These are phyloP conservation scores for Poeciliopsis turrubarensis DNA, from an alignment of 2,113 vertebrate genomes.

Conservation along the genomic window DNA sequence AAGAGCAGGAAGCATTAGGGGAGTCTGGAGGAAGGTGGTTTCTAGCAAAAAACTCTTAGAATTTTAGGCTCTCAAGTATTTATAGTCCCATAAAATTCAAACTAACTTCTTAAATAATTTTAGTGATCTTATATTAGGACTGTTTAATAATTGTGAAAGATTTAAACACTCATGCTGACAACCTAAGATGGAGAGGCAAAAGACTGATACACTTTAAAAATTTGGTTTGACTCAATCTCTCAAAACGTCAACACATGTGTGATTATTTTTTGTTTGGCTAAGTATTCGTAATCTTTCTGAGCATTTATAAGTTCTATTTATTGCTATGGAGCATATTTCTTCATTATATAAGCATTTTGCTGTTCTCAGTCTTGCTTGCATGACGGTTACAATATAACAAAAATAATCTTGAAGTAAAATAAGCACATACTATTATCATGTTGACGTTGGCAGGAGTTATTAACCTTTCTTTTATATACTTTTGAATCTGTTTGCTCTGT, in stretches of 20 bases:
- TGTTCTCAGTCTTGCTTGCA: neutral
- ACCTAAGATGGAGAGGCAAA: too few relatives aligned
- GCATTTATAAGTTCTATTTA: neutral
- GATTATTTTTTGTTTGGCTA: neutral
- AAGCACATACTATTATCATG: neutral
- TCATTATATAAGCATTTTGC: neutral
- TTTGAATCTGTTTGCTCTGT: neutral
- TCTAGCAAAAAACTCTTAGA: too few relatives aligned
- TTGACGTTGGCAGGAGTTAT: neutral
- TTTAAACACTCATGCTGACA: too few relatives aligned
- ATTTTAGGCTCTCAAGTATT: too few relatives aligned
- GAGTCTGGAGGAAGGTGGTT: too few relatives aligned
- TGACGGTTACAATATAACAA: neutral
- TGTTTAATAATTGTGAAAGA: too few relatives aligned
- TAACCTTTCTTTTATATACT: neutral
- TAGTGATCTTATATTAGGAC: too few relatives aligned
- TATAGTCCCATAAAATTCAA: too few relatives aligned
- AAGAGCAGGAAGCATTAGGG: too few relatives aligned
- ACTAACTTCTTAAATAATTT: too few relatives aligned
- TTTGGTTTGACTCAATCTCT: too few relatives aligned
- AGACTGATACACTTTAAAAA: too few relatives aligned
- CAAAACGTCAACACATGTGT: neutral
- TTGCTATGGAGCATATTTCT: neutral
- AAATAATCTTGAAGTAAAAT: neutral
- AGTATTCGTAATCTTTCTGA: neutral